A percentile compares a stretch with the other conserved stretches of the same genome.
phyloP scores from a whole-genome alignment of 2,888 invertebrate species.

The Coleophora deauratella region DNA sequence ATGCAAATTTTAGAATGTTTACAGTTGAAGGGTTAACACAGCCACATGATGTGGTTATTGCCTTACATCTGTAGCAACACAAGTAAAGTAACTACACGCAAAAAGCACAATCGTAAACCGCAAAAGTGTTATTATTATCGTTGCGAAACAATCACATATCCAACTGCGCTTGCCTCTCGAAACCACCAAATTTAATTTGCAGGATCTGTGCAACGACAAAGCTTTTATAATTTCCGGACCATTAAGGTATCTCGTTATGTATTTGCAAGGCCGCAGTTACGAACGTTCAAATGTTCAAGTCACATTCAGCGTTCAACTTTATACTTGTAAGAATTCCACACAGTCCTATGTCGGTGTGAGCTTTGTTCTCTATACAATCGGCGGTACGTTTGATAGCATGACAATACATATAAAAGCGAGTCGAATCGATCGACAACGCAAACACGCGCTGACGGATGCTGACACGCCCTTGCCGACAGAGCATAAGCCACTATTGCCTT shows the following conservation, averaged over 20 bases:
- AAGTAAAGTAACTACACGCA: constrained; percentile 8
- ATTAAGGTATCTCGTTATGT: constrained; percentile 50
- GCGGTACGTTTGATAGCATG: constrained; percentile 33
- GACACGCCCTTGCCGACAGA: constrained; percentile 56
- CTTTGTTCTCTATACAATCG: constrained; percentile 37
- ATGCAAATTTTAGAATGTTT: not conserved
- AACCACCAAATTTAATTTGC: constrained; percentile 35
- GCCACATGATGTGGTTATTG: not conserved
- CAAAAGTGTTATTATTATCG: constrained; percentile 23
- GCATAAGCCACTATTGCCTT: constrained; percentile 9
- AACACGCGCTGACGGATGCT: constrained; percentile 45
- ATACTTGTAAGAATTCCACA: constrained; percentile 33
- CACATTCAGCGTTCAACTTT: constrained; percentile 26
- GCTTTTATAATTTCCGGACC: constrained; percentile 60
- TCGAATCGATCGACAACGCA: constrained; percentile 47
- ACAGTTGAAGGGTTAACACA: no score
- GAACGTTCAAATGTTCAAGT: constrained; percentile 46
- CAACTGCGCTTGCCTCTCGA: constrained; percentile 26
- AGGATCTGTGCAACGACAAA: constrained; percentile 43
- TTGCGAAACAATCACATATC: constrained; percentile 38
- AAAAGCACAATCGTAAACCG: constrained; percentile 11
- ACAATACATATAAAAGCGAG: constrained; percentile 61
- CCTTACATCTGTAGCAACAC: not conserved
- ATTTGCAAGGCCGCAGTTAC: constrained; percentile 54
- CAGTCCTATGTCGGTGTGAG: constrained; percentile 24